phyloP scores from a whole-genome alignment of 2,888 invertebrate species.

The Coenonympha glycerion region DNA sequence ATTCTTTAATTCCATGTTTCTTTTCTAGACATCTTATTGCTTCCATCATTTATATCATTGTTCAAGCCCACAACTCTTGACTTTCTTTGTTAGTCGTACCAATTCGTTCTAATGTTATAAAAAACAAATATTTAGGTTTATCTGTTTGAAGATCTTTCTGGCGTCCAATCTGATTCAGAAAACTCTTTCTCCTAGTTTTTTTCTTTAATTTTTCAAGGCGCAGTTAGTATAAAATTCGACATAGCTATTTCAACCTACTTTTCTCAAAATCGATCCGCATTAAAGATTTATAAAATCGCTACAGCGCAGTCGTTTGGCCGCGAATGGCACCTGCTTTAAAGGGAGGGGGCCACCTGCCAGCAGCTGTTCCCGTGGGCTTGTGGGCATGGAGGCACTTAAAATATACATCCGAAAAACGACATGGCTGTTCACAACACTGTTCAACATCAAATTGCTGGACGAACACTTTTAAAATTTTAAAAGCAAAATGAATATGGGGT shows the following conservation, averaged over 20 bases:
- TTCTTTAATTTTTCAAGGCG: too few relatives aligned
- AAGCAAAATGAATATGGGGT: neutral
- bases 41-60: too few relatives aligned
- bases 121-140: too few relatives aligned
- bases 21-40: too few relatives aligned
- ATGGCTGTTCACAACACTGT: neutral
- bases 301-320: neutral
- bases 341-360: conserved; percentile 4
- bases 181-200: too few relatives aligned
- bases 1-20: too few relatives aligned
- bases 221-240: neutral
- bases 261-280: neutral
- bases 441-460: neutral
- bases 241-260: neutral
- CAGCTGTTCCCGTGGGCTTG: neutral
- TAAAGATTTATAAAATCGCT: neutral
- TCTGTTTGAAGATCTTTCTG: too few relatives aligned
- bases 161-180: too few relatives aligned
- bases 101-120: too few relatives aligned
- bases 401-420: neutral
- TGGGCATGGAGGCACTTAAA: conserved; percentile 1
- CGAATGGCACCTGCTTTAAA: neutral
- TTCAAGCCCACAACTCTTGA: too few relatives aligned
- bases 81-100: too few relatives aligned
- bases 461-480: neutral